Base-by-base conservation (phyloP, 2,888 invertebrate species). In the Nezara viridula region DNA sequence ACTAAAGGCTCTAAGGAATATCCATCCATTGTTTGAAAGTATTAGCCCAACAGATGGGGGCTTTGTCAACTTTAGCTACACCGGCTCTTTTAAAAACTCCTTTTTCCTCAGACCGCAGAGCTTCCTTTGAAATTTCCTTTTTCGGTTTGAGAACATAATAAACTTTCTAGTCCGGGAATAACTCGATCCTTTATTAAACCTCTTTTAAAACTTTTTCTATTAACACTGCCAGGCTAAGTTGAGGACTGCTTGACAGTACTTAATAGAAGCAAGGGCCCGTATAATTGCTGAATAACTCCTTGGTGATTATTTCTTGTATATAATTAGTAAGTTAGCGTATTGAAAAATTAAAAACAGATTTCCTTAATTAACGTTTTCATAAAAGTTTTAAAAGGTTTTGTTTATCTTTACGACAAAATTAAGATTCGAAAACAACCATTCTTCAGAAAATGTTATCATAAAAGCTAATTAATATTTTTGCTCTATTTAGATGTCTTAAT, bases 121-220 rank as follows among this genome's bases (percentile, higher is more conserved):
- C 16, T 66, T 66, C 66, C 66, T 66, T 66, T 66, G 66, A 66
- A 66, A 32, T 66, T 66, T 66, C 66, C 66, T 66, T 66, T 66
- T 66, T 66, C 32, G 66, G 66, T 66, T 66, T 32, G 1, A 32
- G 19, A 32, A 66, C 19, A 66, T 66, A 66, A 66, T 66, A 66
- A 66, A 66, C 16, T 66, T 32, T 19, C 32, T 19, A 32, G 66
- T 32, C 66, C 32, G 16, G n/a, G 55, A n/a, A 55, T 55, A 55
- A 10, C 55, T 55, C 14, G 66, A 32, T 32, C 32, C 66, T 32
- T 66, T 66, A 66, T 66, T 66, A 66, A 66, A 60, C 10, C 27
- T 27, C 60, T 14, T 60, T 60, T 27, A 27, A 60, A 60, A 66
- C 66, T 66, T 66, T 66, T 66, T 66, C 66, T 66, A 66, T 66